Percentiles rank a stretch among this genome's conserved stretches.
Conservation (phyloP, 2,888 invertebrate genomes). For the Beris chalybata region DNA sequence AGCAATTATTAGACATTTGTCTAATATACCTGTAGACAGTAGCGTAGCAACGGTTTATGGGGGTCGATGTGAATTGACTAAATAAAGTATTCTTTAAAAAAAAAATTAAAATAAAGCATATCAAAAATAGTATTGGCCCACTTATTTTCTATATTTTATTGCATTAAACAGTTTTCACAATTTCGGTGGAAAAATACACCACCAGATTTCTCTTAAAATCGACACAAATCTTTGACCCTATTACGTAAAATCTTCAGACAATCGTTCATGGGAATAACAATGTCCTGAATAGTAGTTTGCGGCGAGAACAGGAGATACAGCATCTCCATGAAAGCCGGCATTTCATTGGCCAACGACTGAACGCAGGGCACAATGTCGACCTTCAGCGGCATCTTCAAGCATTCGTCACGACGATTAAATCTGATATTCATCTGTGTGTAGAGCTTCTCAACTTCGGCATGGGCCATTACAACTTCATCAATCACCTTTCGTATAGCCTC, state of each 20-base stretch:
- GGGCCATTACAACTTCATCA: neutral
- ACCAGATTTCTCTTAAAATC: neutral
- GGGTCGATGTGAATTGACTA: too few relatives aligned
- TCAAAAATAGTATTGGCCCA: too few relatives aligned
- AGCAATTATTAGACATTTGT: too few relatives aligned
- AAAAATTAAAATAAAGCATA: too few relatives aligned
- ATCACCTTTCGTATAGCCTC: conserved; percentile 4
- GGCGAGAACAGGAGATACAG: conserved; percentile 7
- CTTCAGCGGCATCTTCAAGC: conserved; percentile 6
- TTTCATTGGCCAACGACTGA: conserved; percentile 11
- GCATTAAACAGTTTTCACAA: too few relatives aligned
- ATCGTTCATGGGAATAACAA: conserved; percentile 11
- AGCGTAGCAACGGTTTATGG: too few relatives aligned
- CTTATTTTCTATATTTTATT: too few relatives aligned
- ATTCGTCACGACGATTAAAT: conserved; percentile 1
- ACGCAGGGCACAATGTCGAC: conserved; percentile 14
- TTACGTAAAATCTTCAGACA: conserved; percentile 14
- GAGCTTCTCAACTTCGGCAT: conserved; percentile 12
- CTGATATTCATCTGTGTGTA: conserved; percentile 2
- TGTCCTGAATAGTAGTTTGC: conserved; percentile 7
- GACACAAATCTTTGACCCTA: conserved; percentile 17
- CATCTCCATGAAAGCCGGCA: conserved; percentile 11
- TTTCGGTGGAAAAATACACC: too few relatives aligned
- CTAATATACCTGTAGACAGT: too few relatives aligned
- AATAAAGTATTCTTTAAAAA: too few relatives aligned